Evolutionary conservation across 2,888 invertebrate species (phyloP), one percentile per base, ranked within the genome.

Genomic region (Philaethria dido): DNA sequence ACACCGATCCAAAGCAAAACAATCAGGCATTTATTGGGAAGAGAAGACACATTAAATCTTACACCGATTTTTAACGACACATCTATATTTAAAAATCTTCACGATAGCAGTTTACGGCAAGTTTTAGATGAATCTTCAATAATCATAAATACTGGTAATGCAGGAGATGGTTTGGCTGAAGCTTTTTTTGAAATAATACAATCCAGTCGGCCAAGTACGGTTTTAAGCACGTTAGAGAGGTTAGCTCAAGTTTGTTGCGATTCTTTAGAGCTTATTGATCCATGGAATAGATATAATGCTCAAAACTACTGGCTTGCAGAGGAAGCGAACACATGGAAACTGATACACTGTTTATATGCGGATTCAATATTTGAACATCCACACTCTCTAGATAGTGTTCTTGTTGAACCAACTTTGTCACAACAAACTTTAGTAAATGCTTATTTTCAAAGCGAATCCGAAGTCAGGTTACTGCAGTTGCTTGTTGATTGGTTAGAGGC

Each of bases 401-500:
- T 94, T 78, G 80, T 83, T 64, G 82, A 91, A 80, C 80, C 83
- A 66, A 89, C 86, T 55, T 72, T 89, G 29, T 91, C 89, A 2
- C 92, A 91, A 72, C 85, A 88, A 75, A 84, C 79, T 29, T 81
- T 93, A 71, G 89, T 92, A 0, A 78, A 78, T 62, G 85, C 85
- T 59, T 81, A 91, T 69, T 91, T 89, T 74, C 84, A 85, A 84
- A 88, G 87, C 64, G 94, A 94, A 76, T 85, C 93, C 0, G 94
- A 94, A 67, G 77, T 94, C 36, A 87, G 96, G 39, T 94, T 96
- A 80, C 94, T 96, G 78, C 97, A 99, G 84, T 83, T 98, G 57
- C 95, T 99, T 47, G 96, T 98, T 25, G 98, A 98, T 85, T 99
- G 99, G 99, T 84, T 99, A 62, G 99, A 99, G 86, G 94, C 95